These are phyloP conservation scores for silkworm (Bombyx mori) DNA, from an alignment of 1,140 invertebrate species.

Conservation along the genomic window DNA sequence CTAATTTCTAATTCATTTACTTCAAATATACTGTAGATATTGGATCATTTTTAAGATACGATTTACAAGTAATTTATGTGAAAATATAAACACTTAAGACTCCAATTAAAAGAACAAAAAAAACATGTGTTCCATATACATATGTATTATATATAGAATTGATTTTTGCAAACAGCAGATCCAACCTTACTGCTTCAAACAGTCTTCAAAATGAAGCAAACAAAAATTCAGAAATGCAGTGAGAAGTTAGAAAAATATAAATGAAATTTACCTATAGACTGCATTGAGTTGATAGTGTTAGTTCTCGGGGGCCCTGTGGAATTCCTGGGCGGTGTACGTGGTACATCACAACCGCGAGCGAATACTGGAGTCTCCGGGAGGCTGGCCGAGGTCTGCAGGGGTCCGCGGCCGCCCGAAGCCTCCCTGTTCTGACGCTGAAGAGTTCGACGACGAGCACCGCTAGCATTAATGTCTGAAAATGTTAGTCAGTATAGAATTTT, in stretches of 20 bases:
- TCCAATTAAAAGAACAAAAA: too few species aligned
- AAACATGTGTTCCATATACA: too few species aligned
- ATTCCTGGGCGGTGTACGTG: constrained; percentile 78
- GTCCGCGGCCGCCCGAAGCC: constrained; percentile 45
- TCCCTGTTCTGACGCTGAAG: constrained; percentile 68
- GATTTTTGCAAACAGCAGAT: too few species aligned
- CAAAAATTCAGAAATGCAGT: background rate
- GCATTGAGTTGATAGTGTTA: constrained; percentile 74
- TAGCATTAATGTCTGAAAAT: constrained; percentile 56
- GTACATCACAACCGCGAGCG: constrained; percentile 83
- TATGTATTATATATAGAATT: too few species aligned
- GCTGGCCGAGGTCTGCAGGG: constrained; percentile 85
- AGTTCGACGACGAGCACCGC: constrained; percentile 65
- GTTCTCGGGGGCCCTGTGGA: constrained; percentile 75
- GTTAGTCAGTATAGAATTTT: too few species aligned
- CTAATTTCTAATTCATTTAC: too few species aligned
- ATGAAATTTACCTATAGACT: constrained; percentile 58
- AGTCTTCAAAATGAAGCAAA: too few species aligned
- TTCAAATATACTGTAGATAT: too few species aligned
- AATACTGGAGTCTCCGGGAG: constrained; percentile 88
- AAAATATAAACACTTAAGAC: too few species aligned
- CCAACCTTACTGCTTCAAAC: too few species aligned
- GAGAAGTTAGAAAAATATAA: background rate
- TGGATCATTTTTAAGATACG: too few species aligned
- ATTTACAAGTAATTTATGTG: too few species aligned